Base-by-base conservation (phyloP, 2,888 invertebrate genomes). In the Anoplius nigerrimus region DNA sequence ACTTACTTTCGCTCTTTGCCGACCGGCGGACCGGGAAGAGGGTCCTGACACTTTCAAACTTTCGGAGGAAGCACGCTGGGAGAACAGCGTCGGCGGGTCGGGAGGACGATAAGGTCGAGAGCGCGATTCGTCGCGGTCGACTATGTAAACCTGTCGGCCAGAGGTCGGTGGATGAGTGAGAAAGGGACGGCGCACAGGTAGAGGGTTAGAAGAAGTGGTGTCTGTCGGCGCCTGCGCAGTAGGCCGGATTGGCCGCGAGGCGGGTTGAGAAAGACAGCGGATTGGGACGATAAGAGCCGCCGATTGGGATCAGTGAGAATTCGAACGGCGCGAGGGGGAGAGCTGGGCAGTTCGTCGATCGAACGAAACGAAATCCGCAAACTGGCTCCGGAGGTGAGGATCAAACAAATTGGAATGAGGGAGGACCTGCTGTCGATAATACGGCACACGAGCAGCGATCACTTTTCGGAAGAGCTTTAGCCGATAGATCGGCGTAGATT, bases 371-470 rank as follows among this genome's bases (percentile, higher is more conserved):
- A 86, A 84, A 75, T 72, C 64, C 88, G 86, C 90, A 91, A 91
- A 90, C 91, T 91, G 91, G 91, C 91, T 89, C 91, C 91, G 86
- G 91, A 90, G 89, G 90, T 91, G 82, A 90, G 90, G 89, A 90
- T 90, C 89, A 92, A 93, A 90, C 92, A 88, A 84, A 88, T 93
- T 92, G 93, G 93, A 91, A 94, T 94, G 94, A 93, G 94, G 92
- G 92, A 93, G 91, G 92, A 93, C 89, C 90, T 93, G 89, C 90
- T 92, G 88, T 92, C 93, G 85, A 93, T 93, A 86, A 94, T 94
- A 90, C 91, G 94, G 86, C 94, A 94, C 90, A 94, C 94, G 74
- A 94, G 94, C 78, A 94, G 94, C 79, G 94, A 94, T 82, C 94
- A 94, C 88, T 94, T 93, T 88, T 93, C 94, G 91, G 94, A 94